phyloP scores from a whole-genome alignment of 2,797 vertebrate genomes.

The Ctenopoma multispine region DNA sequence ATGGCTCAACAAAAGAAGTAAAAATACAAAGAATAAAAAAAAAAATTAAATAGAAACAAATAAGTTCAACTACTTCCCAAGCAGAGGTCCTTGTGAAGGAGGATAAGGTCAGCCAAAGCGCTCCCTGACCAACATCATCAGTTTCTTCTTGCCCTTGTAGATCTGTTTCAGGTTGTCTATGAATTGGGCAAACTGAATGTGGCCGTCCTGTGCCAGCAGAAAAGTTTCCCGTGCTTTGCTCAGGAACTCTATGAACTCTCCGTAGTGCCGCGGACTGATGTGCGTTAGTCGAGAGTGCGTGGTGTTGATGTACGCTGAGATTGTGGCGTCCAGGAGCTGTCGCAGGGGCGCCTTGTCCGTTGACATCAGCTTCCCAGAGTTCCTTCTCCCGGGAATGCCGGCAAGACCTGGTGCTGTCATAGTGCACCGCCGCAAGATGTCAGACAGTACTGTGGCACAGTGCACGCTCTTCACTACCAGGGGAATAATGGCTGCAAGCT shows the following conservation, averaged over 20 bases:
- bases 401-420: slow-evolving; percentile 96
- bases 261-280: slow-evolving; percentile 98
- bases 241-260: slow-evolving; percentile 98
- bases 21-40: slow-evolving; percentile 66
- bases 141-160: slow-evolving; percentile 99
- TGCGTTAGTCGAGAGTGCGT: slow-evolving; percentile 98
- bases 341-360: slow-evolving; percentile 98
- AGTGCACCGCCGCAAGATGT: slow-evolving; percentile 96
- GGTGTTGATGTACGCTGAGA: slow-evolving; percentile 98
- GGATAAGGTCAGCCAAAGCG: slow-evolving; percentile 91
- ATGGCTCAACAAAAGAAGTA: slow-evolving; percentile 80
- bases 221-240: slow-evolving; percentile 98
- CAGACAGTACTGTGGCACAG: slow-evolving; percentile 97
- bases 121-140: slow-evolving; percentile 97
- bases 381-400: slow-evolving; percentile 94
- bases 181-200: slow-evolving; percentile 98
- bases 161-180: slow-evolving; percentile 99
- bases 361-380: slow-evolving; percentile 98
- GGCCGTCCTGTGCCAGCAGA: slow-evolving; percentile 95
- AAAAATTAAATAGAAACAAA: slow-evolving; percentile 77
- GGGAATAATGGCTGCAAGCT: slow-evolving; percentile 96
- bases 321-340: slow-evolving; percentile 96
- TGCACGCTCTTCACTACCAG: slow-evolving; percentile 98
- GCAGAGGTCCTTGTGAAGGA: slow-evolving; percentile 52
- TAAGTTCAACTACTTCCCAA: slow-evolving; percentile 60